Conservation (phyloP, 2,113 vertebrate genomes). For the Peucedramus taeniatus region DNA sequence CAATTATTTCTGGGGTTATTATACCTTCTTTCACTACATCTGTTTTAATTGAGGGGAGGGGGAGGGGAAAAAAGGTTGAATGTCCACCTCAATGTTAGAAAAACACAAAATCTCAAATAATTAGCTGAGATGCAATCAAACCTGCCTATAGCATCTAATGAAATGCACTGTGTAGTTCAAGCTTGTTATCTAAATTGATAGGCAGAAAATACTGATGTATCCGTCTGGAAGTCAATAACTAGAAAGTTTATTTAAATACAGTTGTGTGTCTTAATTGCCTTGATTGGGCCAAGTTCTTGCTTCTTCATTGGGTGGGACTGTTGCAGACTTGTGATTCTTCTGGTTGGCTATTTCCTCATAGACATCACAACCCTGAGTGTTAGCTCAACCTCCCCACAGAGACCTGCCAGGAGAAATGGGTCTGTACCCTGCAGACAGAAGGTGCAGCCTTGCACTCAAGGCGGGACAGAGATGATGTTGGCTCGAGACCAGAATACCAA, state of each 20-base stretch:
- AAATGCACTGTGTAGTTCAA: not conserved
- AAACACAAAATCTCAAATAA: slow-evolving; percentile 3
- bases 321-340: not conserved
- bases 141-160: not conserved
- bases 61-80: not conserved
- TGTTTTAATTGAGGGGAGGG: not conserved
- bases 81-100: not conserved
- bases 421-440: not conserved
- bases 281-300: not conserved
- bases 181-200: not conserved
- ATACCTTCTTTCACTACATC: not conserved
- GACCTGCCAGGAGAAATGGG: not conserved
- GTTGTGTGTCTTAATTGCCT: not conserved
- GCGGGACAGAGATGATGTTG: not conserved
- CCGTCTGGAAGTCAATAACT: not conserved
- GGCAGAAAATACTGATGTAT: not conserved
- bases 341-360: not conserved
- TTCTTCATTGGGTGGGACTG: not conserved
- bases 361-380: not conserved
- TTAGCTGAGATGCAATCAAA: not conserved
- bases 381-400: not conserved
- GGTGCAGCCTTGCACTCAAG: not conserved
- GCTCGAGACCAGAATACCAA: not conserved
- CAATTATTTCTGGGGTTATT: slow-evolving; percentile 55
- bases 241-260: not conserved